phyloP scores from a whole-genome alignment of 1,140 invertebrate genomes.

The Bombus polaris region DNA sequence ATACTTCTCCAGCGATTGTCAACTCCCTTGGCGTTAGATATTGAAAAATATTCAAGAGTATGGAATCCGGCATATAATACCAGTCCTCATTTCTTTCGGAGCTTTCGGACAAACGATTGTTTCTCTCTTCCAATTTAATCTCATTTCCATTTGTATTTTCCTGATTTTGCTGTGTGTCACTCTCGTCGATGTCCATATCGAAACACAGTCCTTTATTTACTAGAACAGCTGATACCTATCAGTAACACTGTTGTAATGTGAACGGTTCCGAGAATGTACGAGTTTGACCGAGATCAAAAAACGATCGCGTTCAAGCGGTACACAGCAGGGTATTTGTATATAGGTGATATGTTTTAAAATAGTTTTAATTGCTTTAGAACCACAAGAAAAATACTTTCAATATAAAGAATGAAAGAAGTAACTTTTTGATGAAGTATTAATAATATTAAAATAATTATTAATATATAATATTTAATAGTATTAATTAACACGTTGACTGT shows the following conservation, averaged over 20 bases:
- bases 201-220: slow-evolving; percentile 69
- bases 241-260: slow-evolving; percentile 26
- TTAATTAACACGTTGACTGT: too few relatives aligned
- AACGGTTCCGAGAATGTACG: slow-evolving; percentile 20
- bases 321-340: neutral
- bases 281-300: slow-evolving; percentile 37
- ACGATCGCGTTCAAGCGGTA: neutral
- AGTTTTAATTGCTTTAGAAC: too few relatives aligned
- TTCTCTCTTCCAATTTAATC: slow-evolving; percentile 26
- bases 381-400: too few relatives aligned
- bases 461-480: too few relatives aligned
- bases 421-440: too few relatives aligned
- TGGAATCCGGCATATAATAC: slow-evolving; percentile 87
- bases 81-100: slow-evolving; percentile 75
- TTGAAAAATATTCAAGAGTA: slow-evolving; percentile 87
- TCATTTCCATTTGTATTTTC: slow-evolving; percentile 31
- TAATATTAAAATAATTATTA: too few relatives aligned
- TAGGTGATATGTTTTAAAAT: neutral
- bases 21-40: slow-evolving; percentile 85
- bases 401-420: too few relatives aligned
- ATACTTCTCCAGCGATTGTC: slow-evolving; percentile 83
- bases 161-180: slow-evolving; percentile 5
- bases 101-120: slow-evolving; percentile 25
- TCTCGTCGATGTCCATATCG: slow-evolving; percentile 65
- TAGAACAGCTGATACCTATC: slow-evolving; percentile 74